Conservation (phyloP, 2,888 invertebrate genomes). For the Sphaeridia pumilis region DNA sequence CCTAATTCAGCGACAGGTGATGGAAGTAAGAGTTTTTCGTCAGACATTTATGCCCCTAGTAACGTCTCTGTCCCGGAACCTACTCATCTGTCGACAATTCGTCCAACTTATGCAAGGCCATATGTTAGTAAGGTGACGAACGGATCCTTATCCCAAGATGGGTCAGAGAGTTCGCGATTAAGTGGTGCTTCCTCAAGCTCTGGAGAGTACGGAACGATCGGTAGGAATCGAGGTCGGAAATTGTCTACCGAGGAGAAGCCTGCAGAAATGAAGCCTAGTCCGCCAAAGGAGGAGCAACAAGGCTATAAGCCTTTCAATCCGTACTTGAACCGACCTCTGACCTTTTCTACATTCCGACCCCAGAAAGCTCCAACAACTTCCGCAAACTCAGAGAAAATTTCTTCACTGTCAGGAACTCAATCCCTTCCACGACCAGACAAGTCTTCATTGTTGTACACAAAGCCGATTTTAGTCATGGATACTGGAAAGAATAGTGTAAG, state of each 20-base stretch:
- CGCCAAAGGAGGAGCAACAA: slow-evolving; percentile 10
- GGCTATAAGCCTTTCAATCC: slow-evolving; percentile 35
- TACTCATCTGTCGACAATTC: slow-evolving; percentile 29
- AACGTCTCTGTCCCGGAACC: slow-evolving; percentile 20
- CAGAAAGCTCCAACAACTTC: not conserved
- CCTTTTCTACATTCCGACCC: slow-evolving; percentile 35
- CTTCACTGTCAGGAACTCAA: not conserved
- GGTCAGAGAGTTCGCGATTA: not conserved
- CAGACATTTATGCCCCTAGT: slow-evolving; percentile 21
- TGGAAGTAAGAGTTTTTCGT: slow-evolving; percentile 5
- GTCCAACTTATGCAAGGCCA: slow-evolving; percentile 26
- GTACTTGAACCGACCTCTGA: slow-evolving; percentile 32
- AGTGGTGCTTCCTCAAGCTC: slow-evolving; percentile 2
- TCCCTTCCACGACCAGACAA: not conserved
- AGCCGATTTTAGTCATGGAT: not conserved
- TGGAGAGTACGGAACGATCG: slow-evolving; percentile 18
- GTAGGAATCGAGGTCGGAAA: slow-evolving; percentile 14
- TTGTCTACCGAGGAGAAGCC: slow-evolving; percentile 5
- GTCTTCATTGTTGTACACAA: not conserved
- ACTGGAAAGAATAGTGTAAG: not conserved
- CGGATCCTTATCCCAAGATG: not conserved
- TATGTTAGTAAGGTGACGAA: slow-evolving; percentile 26
- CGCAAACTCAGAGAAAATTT: not conserved
- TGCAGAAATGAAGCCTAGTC: not conserved
- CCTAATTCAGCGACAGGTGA: slow-evolving; percentile 13